Conservation (phyloP, 2,888 invertebrate genomes). For the Eurytoma californica region DNA sequence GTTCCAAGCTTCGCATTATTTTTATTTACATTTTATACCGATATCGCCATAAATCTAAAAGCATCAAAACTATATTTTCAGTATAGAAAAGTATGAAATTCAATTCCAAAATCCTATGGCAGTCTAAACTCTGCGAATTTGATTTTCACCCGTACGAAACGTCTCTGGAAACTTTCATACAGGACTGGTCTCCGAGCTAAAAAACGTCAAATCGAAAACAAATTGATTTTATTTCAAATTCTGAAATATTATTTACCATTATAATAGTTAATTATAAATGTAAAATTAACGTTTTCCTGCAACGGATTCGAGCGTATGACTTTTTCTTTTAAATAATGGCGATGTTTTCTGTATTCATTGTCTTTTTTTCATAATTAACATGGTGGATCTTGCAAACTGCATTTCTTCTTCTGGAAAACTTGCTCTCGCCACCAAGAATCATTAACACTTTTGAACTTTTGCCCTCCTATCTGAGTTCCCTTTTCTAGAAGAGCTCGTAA, state of each 20-base stretch:
- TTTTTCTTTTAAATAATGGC: neutral
- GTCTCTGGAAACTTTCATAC: conserved; percentile 12
- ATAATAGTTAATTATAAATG: neutral
- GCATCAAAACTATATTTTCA: conserved; percentile 27
- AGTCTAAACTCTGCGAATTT: conserved; percentile 28
- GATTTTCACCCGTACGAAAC: conserved; percentile 13
- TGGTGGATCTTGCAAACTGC: no score
- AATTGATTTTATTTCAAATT: neutral
- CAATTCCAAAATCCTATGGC: conserved; percentile 31
- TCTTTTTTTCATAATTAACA: no score
- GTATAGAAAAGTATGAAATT: conserved; percentile 34
- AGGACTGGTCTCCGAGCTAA: neutral
- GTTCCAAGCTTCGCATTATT: conserved; percentile 7
- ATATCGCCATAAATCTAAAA: neutral
- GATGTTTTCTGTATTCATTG: neutral
- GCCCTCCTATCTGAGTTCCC: neutral
- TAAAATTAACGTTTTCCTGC: neutral
- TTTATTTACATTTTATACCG: conserved; percentile 1
- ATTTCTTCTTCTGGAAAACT: no score
- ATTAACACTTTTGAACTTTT: conserved; percentile 25
- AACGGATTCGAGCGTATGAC: neutral
- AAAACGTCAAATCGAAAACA: neutral
- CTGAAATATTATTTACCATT: neutral
- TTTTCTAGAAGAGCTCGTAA: conserved; percentile 10
- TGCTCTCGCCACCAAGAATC: neutral